Conservation (phyloP, 2,888 invertebrate species). For the Unio pictorum region DNA sequence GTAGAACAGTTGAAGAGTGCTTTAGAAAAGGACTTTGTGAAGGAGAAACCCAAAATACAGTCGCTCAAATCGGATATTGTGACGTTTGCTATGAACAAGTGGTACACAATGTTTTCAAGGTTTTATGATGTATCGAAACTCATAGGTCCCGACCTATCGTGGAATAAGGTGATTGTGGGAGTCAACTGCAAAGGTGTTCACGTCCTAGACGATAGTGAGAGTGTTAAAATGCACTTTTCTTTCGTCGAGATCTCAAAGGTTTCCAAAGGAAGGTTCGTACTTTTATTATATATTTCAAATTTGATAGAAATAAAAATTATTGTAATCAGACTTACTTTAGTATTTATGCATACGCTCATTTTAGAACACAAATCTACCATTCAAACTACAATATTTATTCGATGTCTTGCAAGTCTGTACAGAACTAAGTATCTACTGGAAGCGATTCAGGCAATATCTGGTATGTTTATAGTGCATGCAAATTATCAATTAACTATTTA, state of each 20-base stretch:
- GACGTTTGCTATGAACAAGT: conserved; percentile 56
- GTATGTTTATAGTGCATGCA: too few relatives aligned
- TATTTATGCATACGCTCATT: too few relatives aligned
- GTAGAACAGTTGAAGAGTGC: conserved; percentile 35
- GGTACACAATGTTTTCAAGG: conserved; percentile 56
- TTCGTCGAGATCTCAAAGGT: conserved; percentile 52
- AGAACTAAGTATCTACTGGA: too few relatives aligned
- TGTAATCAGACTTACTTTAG: too few relatives aligned
- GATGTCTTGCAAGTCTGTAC: too few relatives aligned
- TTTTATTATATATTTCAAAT: neutral
- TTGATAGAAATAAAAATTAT: neutral
- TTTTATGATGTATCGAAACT: conserved; percentile 57
- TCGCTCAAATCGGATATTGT: conserved; percentile 53
- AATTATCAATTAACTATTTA: too few relatives aligned
- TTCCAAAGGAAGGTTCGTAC: conserved; percentile 40
- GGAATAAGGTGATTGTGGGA: conserved; percentile 50
- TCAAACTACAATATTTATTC: too few relatives aligned
- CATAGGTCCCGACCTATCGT: conserved; percentile 30
- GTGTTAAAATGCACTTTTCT: conserved; percentile 43
- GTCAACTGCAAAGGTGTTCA: conserved; percentile 55
- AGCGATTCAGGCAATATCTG: too few relatives aligned
- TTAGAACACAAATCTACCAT: too few relatives aligned
- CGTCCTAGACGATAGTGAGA: conserved; percentile 56
- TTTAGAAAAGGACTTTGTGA: conserved; percentile 40
- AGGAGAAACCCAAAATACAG: conserved; percentile 27